A percentile compares a stretch with the other conserved stretches of the same genome.
Evolutionary conservation across 2,888 invertebrate genomes (phyloP).

Genomic region (Limulus polyphemus): DNA sequence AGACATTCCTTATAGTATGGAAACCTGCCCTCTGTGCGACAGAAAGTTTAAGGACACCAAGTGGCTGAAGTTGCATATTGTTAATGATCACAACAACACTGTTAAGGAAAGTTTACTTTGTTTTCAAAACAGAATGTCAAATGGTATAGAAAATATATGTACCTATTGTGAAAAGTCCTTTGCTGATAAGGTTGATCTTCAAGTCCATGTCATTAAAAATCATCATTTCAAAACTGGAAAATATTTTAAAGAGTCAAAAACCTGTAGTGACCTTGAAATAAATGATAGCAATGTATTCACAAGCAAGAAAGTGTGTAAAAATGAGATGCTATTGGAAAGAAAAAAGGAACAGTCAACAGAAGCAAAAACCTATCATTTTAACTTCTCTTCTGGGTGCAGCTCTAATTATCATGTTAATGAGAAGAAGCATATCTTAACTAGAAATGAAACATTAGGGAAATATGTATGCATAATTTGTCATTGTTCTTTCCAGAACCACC

Average conservation of each 20-base stretch:
- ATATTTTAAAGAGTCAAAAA: slow-evolving; percentile 19
- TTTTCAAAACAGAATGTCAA: neutral
- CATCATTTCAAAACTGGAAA: slow-evolving; percentile 29
- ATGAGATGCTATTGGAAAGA: neutral
- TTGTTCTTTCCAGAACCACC: slow-evolving; percentile 34
- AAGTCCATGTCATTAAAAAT: slow-evolving; percentile 40
- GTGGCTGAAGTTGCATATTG: slow-evolving; percentile 71
- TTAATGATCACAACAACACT: slow-evolving; percentile 67
- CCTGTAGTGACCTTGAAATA: slow-evolving; percentile 11
- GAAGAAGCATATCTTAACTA: slow-evolving; percentile 53
- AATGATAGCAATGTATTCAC: slow-evolving; percentile 12
- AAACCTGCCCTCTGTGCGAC: slow-evolving; percentile 71
- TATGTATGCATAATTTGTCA: slow-evolving; percentile 34
- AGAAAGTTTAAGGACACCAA: slow-evolving; percentile 75
- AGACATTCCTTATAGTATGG: slow-evolving; percentile 33
- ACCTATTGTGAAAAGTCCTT: slow-evolving; percentile 37
- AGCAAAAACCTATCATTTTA: slow-evolving; percentile 65
- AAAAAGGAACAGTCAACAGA: slow-evolving; percentile 3
- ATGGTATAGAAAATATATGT: slow-evolving; percentile 23
- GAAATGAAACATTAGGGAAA: slow-evolving; percentile 27
- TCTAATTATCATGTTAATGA: slow-evolving; percentile 71
- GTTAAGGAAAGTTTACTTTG: slow-evolving; percentile 41
- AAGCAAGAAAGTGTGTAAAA: slow-evolving; percentile 11
- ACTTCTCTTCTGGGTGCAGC: slow-evolving; percentile 71
- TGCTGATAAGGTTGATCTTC: slow-evolving; percentile 36